These are phyloP conservation scores for Nymphalis io DNA, from an alignment of 1,140 invertebrate genomes.

Conservation along the genomic window DNA sequence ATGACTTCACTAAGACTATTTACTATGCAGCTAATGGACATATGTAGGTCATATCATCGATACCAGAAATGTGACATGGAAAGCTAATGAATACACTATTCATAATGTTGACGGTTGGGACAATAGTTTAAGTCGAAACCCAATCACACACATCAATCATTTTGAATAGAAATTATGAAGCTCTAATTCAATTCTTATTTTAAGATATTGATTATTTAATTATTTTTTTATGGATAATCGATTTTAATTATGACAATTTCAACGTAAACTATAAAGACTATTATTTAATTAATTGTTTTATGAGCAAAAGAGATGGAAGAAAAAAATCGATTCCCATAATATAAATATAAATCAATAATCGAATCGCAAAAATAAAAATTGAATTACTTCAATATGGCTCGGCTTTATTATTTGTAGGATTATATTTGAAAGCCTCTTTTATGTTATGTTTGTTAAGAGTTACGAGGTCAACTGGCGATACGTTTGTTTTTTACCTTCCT, in stretches of 20 bases:
- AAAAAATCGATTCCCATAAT: background rate
- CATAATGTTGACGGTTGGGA: conserved; percentile 23
- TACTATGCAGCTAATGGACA: conserved; percentile 30
- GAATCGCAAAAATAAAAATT: conserved; percentile 32
- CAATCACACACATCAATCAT: conserved; percentile 14
- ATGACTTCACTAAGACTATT: conserved; percentile 25
- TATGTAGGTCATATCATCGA: conserved; percentile 17
- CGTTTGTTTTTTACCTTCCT: conserved; percentile 72
- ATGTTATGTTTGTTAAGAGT: conserved; percentile 74
- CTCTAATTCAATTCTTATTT: conserved; percentile 35
- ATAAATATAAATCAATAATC: conserved; percentile 10
- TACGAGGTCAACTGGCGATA: conserved; percentile 65
- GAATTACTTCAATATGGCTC: conserved; percentile 28
- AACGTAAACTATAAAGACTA: no score
- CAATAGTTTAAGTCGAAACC: background rate
- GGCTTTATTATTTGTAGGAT: conserved; percentile 54
- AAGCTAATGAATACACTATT: conserved; percentile 42
- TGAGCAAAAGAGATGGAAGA: background rate
- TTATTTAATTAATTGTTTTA: no score
- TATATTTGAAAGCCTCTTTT: conserved; percentile 74
- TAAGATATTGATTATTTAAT: background rate
- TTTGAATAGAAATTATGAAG: conserved; percentile 26
- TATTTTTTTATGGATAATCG: background rate
- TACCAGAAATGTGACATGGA: conserved; percentile 42
- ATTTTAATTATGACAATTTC: background rate